Evolutionary conservation across 2,113 vertebrate species (phyloP).

Genomic region (Hystrix cristata): DNA sequence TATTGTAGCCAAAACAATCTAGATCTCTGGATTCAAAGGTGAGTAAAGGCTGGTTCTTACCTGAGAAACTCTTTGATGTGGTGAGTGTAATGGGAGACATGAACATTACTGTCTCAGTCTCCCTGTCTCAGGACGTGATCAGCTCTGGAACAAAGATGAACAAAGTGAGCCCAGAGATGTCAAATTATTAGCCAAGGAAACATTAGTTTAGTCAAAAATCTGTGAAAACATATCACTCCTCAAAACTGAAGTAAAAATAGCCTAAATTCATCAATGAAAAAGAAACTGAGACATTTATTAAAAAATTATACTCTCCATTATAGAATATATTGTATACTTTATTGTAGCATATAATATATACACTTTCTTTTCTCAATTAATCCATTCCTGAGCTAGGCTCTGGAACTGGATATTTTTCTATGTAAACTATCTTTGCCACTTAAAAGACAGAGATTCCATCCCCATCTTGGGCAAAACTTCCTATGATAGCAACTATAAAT

Average conservation of each 20-base stretch:
- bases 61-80: not conserved
- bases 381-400: not conserved
- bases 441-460: not conserved
- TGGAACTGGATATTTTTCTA: not conserved
- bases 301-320: not conserved
- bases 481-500: not conserved
- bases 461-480: not conserved
- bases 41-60: not conserved
- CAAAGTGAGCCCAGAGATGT: not conserved
- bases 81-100: not conserved
- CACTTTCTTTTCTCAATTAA: not conserved
- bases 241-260: not conserved
- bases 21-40: not conserved
- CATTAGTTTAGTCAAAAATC: not conserved
- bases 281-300: not conserved
- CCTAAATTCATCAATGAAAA: not conserved
- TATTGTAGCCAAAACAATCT: not conserved
- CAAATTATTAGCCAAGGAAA: not conserved
- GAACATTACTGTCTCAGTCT: accelerated
- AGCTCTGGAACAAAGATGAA: not conserved
- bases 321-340: not conserved
- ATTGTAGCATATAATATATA: no score
- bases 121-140: not conserved
- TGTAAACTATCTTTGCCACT: not conserved
- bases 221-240: not conserved